Conservation (phyloP, 64 coral and sea anemone species). For the Montipora efflorescens region DNA sequence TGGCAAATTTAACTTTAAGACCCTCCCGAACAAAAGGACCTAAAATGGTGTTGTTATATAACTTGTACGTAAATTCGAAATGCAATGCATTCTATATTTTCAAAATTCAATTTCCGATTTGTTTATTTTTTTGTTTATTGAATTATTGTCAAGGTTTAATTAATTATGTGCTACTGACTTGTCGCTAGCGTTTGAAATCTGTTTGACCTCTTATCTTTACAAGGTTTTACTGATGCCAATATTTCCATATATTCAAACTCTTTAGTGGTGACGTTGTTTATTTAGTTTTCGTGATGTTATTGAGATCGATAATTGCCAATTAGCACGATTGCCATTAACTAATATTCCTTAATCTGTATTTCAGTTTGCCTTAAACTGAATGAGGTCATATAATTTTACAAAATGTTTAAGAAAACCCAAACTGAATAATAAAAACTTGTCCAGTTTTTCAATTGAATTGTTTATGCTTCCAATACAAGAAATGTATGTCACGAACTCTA, state of each 20-base stretch:
- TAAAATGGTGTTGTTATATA: too few relatives aligned
- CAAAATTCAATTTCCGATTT: not conserved
- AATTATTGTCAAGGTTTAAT: not conserved
- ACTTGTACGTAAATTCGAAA: too few relatives aligned
- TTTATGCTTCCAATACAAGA: conserved; percentile 26
- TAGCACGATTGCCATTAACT: not conserved
- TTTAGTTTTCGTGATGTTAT: not conserved
- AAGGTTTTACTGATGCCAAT: not conserved
- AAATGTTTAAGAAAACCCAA: not conserved
- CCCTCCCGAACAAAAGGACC: too few relatives aligned
- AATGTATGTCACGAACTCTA: conserved; percentile 13
- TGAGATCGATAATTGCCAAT: conserved; percentile 23
- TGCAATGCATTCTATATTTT: not conserved
- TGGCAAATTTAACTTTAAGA: too few relatives aligned
- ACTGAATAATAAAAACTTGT: not conserved
- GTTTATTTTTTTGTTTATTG: not conserved
- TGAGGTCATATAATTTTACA: not conserved
- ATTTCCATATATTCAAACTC: conserved; percentile 13
- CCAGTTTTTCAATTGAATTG: not conserved
- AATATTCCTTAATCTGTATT: not conserved
- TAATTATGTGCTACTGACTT: not conserved
- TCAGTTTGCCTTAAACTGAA: not conserved
- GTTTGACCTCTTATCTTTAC: not conserved
- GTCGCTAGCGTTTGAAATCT: conserved; percentile 5
- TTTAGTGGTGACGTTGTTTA: conserved; percentile 20